These are phyloP conservation scores for Cherax destructor DNA, from an alignment of 1,140 invertebrate species.

Conservation along the genomic window DNA sequence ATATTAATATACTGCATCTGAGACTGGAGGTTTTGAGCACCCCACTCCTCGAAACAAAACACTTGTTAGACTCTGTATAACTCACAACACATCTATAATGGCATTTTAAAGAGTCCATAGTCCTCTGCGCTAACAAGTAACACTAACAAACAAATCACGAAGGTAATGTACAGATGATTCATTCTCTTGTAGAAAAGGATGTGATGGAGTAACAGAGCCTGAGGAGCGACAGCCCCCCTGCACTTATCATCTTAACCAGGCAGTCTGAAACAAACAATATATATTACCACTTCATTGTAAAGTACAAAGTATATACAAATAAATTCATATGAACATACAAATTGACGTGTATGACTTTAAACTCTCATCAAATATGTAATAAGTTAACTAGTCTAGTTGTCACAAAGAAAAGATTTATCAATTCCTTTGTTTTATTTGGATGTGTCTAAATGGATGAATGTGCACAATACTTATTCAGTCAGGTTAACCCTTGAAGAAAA, in stretches of 20 bases:
- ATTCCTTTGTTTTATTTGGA: too few relatives aligned
- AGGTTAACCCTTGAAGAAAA: too few relatives aligned
- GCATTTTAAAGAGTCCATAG: constrained; percentile 52
- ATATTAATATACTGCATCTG: neutral
- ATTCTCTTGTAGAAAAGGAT: constrained; percentile 57
- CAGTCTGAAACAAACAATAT: constrained; percentile 32
- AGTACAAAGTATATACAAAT: too few relatives aligned
- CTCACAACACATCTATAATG: constrained; percentile 67
- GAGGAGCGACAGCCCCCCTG: constrained; percentile 21
- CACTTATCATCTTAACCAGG: constrained; percentile 53
- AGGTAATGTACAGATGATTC: constrained; percentile 53
- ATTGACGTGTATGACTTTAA: too few relatives aligned
- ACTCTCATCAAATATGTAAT: too few relatives aligned
- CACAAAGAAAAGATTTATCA: too few relatives aligned
- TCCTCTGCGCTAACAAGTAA: constrained; percentile 67
- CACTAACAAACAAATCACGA: constrained; percentile 68
- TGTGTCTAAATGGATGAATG: too few relatives aligned
- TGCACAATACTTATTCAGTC: too few relatives aligned
- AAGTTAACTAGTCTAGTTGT: too few relatives aligned
- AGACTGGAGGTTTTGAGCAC: constrained; percentile 22
- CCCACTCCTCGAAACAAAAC: constrained; percentile 53
- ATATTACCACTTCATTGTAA: neutral
- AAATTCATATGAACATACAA: too few relatives aligned
- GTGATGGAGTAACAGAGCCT: constrained; percentile 57
- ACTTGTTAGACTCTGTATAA: constrained; percentile 66